Base-by-base conservation (phyloP, 1,140 invertebrate species). In the Carposina sasakii region DNA sequence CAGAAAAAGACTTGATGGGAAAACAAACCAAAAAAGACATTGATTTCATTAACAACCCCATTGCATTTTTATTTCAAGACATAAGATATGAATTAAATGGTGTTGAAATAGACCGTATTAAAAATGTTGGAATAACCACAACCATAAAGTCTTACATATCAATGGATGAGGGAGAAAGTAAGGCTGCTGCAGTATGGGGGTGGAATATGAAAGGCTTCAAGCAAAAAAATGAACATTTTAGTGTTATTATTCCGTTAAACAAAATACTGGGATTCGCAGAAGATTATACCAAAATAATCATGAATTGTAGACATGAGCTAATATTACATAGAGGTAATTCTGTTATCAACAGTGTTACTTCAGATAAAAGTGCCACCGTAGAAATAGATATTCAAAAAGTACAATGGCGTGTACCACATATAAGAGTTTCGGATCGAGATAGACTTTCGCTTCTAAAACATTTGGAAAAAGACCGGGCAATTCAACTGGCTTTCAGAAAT, bases 81-180 rank as follows among this genome's bases (percentile, higher is more conserved):
- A 77, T 83, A 12, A 57, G 76, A 26, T 85, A 81, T 57, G 75
- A 83, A 64, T 4, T 86, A 2, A 81, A 79, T 57, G 75, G 67
- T 21, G 52, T 76, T 2, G 75, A 77, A 58, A 74, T 86, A 41
- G 78, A 87, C 67, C 44, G 58, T 28, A 66, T 57, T 42, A 71
- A 71, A 64, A 71, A 75, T 58, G 61, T 70, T 2, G 77, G 79
- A 21, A 55, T 77, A 2, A 73, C 71, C 1, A 71, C 44, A 31
- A 60, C 69, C 9, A 66, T 85, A 47, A 86, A 86, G 60, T 58
- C 52, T 15, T 72, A 62, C 37, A 15, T 59, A 9, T 44, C 44
- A 8, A 23, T 52, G 13, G 50, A 48, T 50, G 43, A 41, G 24
- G 41, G 22, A 22, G 47, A 49, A 46, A 36, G 24, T 31, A 46